Evolutionary conservation across 2,113 vertebrate genomes (phyloP).

Genomic region (Psilopsiagon aurifrons): DNA sequence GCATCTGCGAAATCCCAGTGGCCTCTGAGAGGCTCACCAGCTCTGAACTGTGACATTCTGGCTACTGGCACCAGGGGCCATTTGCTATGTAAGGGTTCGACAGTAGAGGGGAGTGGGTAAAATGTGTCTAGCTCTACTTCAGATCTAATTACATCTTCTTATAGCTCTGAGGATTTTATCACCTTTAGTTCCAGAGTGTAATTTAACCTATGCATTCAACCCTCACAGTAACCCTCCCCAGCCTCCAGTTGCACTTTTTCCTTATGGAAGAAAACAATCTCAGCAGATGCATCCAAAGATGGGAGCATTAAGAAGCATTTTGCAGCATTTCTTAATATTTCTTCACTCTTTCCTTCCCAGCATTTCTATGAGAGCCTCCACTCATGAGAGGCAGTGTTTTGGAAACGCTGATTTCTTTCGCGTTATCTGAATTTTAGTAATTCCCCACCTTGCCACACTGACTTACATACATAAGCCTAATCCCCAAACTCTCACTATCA

Average conservation of each 20-base stretch:
- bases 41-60: conserved; percentile 42
- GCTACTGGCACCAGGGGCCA: neutral
- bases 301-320: neutral
- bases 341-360: neutral
- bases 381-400: neutral
- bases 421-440: neutral
- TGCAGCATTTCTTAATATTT: neutral
- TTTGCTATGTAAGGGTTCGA: neutral
- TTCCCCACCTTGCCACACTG: neutral
- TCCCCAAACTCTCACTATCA: neutral
- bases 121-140: neutral
- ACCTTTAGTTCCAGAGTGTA: conserved; percentile 58
- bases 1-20: neutral
- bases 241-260: neutral
- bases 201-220: conserved; percentile 37
- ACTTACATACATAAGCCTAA: neutral
- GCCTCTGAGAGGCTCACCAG: neutral
- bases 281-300: neutral
- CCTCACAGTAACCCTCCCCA: neutral
- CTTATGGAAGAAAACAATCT: neutral
- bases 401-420: neutral
- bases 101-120: neutral
- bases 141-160: conserved; percentile 57
- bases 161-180: conserved; percentile 52
- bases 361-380: neutral